phyloP scores from a whole-genome alignment of 2,888 invertebrate species.

The Morpho helenor region DNA sequence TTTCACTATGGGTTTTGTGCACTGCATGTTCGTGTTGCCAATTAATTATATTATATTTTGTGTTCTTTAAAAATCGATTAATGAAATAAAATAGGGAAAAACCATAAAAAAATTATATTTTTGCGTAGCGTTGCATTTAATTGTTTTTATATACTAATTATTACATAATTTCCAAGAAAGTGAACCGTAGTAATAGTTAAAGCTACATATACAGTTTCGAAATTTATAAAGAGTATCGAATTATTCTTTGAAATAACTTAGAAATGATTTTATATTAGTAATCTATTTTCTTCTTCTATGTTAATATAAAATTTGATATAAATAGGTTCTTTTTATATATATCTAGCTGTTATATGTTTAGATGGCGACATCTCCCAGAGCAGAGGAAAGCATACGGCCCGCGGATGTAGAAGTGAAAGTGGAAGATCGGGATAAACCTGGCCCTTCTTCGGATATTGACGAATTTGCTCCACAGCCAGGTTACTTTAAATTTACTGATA shows the following conservation, averaged over 20 bases:
- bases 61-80: no score
- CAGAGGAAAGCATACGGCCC: slow-evolving; percentile 29
- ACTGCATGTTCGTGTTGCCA: not conserved
- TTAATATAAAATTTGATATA: not conserved
- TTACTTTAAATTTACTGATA: slow-evolving; percentile 19
- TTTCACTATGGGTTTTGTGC: slow-evolving; percentile 1
- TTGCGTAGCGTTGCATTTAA: no score
- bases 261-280: no score
- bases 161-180: no score
- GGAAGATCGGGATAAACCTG: slow-evolving; percentile 39
- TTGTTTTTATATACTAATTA: no score
- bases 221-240: no score
- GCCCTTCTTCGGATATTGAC: slow-evolving; percentile 46
- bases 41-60: no score
- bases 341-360: not conserved
- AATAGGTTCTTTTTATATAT: not conserved
- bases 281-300: slow-evolving; percentile 11
- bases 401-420: slow-evolving; percentile 34
- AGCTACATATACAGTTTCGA: no score
- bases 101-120: no score
- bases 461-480: slow-evolving; percentile 51
- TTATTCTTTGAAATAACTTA: no score
- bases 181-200: no score
- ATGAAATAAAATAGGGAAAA: no score
- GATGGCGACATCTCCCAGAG: slow-evolving; percentile 26